Evolutionary conservation across 2,888 invertebrate genomes (phyloP).

Genomic region (Eumacrocentrus americanus): DNA sequence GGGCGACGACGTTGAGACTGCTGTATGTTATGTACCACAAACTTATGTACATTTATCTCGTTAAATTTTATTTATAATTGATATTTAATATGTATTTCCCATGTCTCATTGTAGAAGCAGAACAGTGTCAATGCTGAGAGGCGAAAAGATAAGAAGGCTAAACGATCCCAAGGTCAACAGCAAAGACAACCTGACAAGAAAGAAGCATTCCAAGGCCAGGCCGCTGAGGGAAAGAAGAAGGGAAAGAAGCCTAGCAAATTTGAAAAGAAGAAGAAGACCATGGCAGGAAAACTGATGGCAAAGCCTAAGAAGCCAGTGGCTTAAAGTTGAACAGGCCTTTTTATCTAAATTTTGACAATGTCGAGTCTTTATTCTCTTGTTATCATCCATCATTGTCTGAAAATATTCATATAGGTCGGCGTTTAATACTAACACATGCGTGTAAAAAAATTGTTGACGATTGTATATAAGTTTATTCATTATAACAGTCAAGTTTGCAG

Average conservation of each 20-base stretch:
- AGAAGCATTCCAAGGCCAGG: conserved; percentile 64
- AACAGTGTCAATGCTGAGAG: conserved; percentile 34
- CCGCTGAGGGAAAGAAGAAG: conserved; percentile 66
- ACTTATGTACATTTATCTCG: not conserved
- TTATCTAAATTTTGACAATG: too few relatives aligned
- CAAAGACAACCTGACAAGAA: conserved; percentile 30
- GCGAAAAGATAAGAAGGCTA: conserved; percentile 31
- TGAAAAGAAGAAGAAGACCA: conserved; percentile 64
- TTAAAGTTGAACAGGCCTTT: too few relatives aligned
- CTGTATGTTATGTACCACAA: conserved; percentile 35
- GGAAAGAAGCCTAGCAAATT: conserved; percentile 63
- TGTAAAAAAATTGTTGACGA: too few relatives aligned
- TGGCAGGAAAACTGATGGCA: conserved; percentile 65
- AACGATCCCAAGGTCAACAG: conserved; percentile 40
- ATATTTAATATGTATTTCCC: not conserved
- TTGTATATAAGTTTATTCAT: too few relatives aligned
- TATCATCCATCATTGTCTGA: too few relatives aligned
- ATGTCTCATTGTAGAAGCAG: conserved; percentile 25
- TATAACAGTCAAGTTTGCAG: too few relatives aligned
- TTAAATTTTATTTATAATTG: conserved; percentile 8
- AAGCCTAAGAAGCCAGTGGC: conserved; percentile 42
- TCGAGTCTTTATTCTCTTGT: too few relatives aligned
- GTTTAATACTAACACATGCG: too few relatives aligned
- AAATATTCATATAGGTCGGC: too few relatives aligned
- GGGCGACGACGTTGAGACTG: conserved; percentile 15